Conservation (phyloP, 2,888 invertebrate genomes). For the Lasius fuliginosus region DNA sequence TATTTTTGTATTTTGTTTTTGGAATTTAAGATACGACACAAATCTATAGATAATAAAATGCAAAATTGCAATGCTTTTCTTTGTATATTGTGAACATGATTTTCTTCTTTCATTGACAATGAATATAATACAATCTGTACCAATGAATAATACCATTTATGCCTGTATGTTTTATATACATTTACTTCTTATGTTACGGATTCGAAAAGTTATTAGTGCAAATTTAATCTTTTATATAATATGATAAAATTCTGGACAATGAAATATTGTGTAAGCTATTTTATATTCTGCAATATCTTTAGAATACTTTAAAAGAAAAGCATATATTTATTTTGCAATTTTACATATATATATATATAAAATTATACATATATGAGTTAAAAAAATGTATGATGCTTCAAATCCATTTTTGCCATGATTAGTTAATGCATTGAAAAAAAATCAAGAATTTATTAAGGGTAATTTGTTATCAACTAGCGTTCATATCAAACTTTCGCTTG, state of each 20-base stretch:
- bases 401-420: too few relatives aligned
- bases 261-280: background rate
- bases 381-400: background rate
- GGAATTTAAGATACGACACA: background rate
- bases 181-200: background rate
- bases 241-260: background rate
- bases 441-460: too few relatives aligned
- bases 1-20: conserved; percentile 28
- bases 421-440: too few relatives aligned
- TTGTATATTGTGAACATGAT: background rate
- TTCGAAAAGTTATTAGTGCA: background rate
- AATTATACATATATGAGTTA: too few relatives aligned
- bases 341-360: too few relatives aligned
- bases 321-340: too few relatives aligned
- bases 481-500: too few relatives aligned
- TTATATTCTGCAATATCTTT: background rate
- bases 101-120: background rate
- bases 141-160: background rate
- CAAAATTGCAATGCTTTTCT: background rate
- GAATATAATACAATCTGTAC: background rate
- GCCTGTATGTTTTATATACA: too few relatives aligned
- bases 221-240: background rate
- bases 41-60: background rate
- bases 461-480: too few relatives aligned
- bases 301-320: too few relatives aligned